Conservation (phyloP, 2,113 vertebrate species). For the Aphyosemion australe region DNA sequence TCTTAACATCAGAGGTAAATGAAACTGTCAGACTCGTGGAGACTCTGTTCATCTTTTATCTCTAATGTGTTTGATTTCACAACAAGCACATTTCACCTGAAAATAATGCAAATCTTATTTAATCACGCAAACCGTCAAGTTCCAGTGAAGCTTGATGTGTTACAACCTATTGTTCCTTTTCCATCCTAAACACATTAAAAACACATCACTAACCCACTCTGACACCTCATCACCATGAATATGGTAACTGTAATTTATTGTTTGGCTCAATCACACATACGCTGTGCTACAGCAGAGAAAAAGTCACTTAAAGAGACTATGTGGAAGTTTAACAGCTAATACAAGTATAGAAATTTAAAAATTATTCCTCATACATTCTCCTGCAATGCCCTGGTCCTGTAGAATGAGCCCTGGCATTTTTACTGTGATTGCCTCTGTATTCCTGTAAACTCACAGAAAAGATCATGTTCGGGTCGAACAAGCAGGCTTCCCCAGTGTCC, state of each 20-base stretch:
- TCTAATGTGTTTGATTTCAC: neutral
- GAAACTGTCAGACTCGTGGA: neutral
- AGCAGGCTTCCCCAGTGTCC: too few species aligned
- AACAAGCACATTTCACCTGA: neutral
- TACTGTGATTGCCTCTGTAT: too few species aligned
- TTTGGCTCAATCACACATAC: neutral
- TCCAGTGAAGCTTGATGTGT: neutral
- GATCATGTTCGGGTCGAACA: too few species aligned
- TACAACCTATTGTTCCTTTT: neutral
- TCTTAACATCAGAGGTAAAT: too few species aligned
- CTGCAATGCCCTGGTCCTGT: too few species aligned
- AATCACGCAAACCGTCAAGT: neutral
- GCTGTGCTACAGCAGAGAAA: neutral
- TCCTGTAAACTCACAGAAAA: too few species aligned
- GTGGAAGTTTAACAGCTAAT: too few species aligned
- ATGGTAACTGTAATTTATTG: slow-evolving; percentile 5
- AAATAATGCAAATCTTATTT: neutral
- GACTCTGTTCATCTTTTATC: neutral
- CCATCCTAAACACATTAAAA: slow-evolving; percentile 9
- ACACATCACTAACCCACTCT: slow-evolving; percentile 9
- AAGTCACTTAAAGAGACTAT: too few species aligned
- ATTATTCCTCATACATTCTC: too few species aligned
- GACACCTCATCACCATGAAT: slow-evolving; percentile 8
- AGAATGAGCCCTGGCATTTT: too few species aligned
- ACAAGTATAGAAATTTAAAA: too few species aligned